Base-by-base conservation (phyloP, 1,140 invertebrate genomes). In the Batillaria attramentaria region DNA sequence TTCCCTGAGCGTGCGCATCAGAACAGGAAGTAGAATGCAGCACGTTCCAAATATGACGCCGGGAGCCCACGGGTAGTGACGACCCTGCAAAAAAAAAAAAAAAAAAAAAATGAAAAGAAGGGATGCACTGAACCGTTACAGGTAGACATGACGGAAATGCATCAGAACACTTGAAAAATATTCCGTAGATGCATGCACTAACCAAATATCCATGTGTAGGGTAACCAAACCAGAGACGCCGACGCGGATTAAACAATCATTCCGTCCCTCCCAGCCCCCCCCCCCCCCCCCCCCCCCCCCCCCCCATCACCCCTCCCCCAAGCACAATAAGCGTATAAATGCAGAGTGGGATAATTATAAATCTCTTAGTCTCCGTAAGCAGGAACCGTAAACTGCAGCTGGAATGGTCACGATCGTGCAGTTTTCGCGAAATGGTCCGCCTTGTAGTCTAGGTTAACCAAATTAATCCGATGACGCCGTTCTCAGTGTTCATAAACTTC, bases 31-130 rank as follows among this genome's bases (percentile, higher is more conserved):
- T 13, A 80, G 24, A 0, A 84, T 31, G 39, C 77, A 84, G 39
- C 77, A 78, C 37, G 39, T 41, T 18, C 83, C 83, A 57, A 84
- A 84, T n/a, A 84, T 78, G n/a, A 75, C 46, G 20, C 83, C 83
- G 0, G 81, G 83, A 4, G 69, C 76, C 78, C 81, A 84, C 18
- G 68, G 35, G 20, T 37, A 50, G 24, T 80, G 70, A 4, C 41
- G 24, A 43, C 72, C 75, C 84, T 85, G 76, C 33, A 78, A 66
- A 2, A 39, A 20, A n/a, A 13, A 66, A 43, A 43, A 31, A 39
- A 24, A 77, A 35, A 39, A 31, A 70, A 35, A 20, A 6, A 62
- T 31, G n/a, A 62, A 6, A 60, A 5, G 8, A 6, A 60, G 6
- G 33, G 33, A 62, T 20, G 10, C 16, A 24, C n/a, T 62, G 24